Conservation (phyloP, 2,888 invertebrate species). For the Acheta domesticus region DNA sequence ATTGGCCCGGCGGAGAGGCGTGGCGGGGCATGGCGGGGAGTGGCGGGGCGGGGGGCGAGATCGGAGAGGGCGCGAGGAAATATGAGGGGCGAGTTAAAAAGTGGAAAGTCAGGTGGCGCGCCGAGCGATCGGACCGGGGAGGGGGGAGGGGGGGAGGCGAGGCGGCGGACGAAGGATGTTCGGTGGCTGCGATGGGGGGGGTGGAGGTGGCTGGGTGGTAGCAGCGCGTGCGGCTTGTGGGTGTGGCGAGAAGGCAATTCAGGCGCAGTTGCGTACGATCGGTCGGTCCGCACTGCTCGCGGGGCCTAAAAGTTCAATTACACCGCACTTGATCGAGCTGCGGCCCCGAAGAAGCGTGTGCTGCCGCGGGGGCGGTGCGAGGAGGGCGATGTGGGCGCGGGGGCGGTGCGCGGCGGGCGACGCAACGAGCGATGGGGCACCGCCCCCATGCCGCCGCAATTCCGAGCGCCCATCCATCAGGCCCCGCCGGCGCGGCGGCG, state of each 20-base stretch:
- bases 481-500: background rate
- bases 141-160: no score
- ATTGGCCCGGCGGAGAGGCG: background rate
- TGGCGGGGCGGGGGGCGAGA: background rate
- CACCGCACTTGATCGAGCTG: slow-evolving; percentile 32
- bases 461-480: slow-evolving; percentile 28
- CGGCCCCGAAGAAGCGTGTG: slow-evolving; percentile 18
- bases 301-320: slow-evolving; percentile 29
- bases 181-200: no score
- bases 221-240: no score
- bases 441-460: slow-evolving; percentile 21
- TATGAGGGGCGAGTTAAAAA: slow-evolving; percentile 10
- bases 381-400: background rate
- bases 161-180: no score
- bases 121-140: background rate
- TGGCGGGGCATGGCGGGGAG: background rate
- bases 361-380: background rate
- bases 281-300: no score
- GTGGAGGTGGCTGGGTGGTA: no score
- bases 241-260: no score
- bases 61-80: background rate
- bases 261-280: no score
- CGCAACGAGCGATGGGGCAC: no score
- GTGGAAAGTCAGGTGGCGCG: slow-evolving; percentile 18
- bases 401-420: no score